Base-by-base conservation (phyloP, 2,797 vertebrate genomes). In the Odontamblyopus rebecca region DNA sequence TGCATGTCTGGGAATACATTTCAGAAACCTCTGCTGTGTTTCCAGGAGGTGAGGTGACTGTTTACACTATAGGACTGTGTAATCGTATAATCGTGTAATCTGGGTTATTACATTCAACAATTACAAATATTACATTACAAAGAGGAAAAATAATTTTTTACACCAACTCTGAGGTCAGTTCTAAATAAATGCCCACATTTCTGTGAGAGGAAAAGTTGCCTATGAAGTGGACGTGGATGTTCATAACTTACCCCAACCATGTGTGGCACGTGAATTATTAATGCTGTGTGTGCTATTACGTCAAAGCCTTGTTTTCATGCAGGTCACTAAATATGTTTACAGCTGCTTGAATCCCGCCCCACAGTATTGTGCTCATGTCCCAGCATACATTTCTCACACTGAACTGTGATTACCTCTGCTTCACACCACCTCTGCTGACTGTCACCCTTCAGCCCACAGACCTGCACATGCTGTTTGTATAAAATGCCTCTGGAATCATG, bases 401-500 rank as follows among this genome's bases (percentile, higher is more conserved):
- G 1, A 35, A 67, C 62, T 71, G 59, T 44, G 67, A 72, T 64
- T 50, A 32, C 15, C 48, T 54, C 32, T 30, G 27, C 65, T 15
- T 27, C 62, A 27, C 29, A 44, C 13, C 26, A 53, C 70, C 54
- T 54, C 53, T n/a, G 54, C 54, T 38, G 7, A 38, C 35, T 57
- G n/a, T 57, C 54, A 57, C 23, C n/a, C 23, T 61, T 23, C 68
- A 70, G 75, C 68, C 76, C 70, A 68, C 57, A 83, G 68, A 51
- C 65, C 67, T 68, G 68, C 59, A 56, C 70, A 78, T 30, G 18
- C 64, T 69, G 75, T 67, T 56, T 61, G 54, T 82, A 77, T 64
- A 56, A 79, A 73, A 53, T 79, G 74, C 69, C 77, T 79, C 4
- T 6, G 71, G 53, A 62, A 77, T 79, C 64, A 77, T 38, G 19